phyloP scores from a whole-genome alignment of 2,888 invertebrate genomes.

The Cosmia trapezina region DNA sequence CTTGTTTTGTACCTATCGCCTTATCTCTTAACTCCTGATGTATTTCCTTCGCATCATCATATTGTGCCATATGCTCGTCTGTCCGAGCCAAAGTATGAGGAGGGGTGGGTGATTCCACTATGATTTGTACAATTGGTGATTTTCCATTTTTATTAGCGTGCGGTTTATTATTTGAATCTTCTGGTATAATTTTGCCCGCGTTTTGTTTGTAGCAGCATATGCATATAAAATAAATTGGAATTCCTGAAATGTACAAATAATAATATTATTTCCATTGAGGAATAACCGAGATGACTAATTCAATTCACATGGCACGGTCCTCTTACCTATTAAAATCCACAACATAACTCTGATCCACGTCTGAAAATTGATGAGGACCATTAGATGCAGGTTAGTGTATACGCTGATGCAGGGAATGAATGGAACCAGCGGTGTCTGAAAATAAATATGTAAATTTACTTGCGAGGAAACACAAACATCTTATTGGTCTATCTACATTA shows the following conservation, averaged over 20 bases:
- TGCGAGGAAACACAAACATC: not conserved
- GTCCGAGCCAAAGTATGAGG: conserved; percentile 76
- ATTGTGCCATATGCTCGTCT: conserved; percentile 73
- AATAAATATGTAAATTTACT: conserved; percentile 43
- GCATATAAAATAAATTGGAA: conserved; percentile 83
- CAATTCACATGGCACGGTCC: not conserved
- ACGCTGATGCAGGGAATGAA: conserved; percentile 95
- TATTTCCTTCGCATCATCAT: conserved; percentile 60
- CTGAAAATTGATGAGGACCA: conserved; percentile 93
- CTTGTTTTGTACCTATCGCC: conserved; percentile 69
- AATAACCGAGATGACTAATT: not conserved
- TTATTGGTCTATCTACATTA: not conserved
- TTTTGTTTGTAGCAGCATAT: conserved; percentile 78
- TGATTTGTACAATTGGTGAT: conserved; percentile 79
- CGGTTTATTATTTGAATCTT: conserved; percentile 66
- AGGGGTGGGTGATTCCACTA: conserved; percentile 85
- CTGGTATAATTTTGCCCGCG: conserved; percentile 65
- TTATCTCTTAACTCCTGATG: conserved; percentile 69
- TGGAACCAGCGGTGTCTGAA: conserved; percentile 95
- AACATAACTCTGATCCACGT: conserved; percentile 96
- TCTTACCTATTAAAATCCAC: conserved; percentile 95
- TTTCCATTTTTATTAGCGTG: conserved; percentile 79
- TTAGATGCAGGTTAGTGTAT: conserved; percentile 95
- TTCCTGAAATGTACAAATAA: conserved; percentile 75
- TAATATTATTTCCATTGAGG: not conserved